phyloP scores from a whole-genome alignment of 2,113 vertebrate genomes.

The Equus przewalskii region DNA sequence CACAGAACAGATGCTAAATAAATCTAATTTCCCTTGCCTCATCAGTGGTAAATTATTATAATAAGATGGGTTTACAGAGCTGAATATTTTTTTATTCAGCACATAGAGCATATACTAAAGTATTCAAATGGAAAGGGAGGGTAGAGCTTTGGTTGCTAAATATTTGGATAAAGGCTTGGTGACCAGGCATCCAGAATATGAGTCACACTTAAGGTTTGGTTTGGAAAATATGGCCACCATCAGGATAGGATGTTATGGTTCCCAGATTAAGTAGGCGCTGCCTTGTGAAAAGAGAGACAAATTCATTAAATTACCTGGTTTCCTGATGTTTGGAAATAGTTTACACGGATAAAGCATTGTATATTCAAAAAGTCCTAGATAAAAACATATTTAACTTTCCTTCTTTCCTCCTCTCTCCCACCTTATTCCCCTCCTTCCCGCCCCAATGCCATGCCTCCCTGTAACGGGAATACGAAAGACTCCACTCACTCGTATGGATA shows the following conservation, averaged over 20 bases:
- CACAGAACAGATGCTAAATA: not conserved
- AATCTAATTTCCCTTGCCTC: not conserved
- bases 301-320: not conserved
- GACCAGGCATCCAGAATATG: not conserved
- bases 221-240: not conserved
- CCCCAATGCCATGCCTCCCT: not conserved
- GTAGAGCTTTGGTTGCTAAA: not conserved
- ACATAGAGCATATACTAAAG: not conserved
- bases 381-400: not conserved
- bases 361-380: not conserved
- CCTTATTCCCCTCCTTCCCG: no score
- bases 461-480: not conserved
- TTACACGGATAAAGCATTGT: not conserved
- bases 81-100: not conserved
- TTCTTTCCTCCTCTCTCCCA: not conserved
- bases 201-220: not conserved
- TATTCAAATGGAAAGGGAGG: not conserved
- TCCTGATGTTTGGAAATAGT: not conserved
- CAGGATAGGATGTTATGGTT: not conserved
- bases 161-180: not conserved
- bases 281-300: not conserved
- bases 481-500: not conserved
- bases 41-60: not conserved
- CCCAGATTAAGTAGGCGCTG: not conserved
- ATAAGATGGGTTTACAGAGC: not conserved